Base-by-base conservation (phyloP, 2,888 invertebrate species). In the Thumatha senex region DNA sequence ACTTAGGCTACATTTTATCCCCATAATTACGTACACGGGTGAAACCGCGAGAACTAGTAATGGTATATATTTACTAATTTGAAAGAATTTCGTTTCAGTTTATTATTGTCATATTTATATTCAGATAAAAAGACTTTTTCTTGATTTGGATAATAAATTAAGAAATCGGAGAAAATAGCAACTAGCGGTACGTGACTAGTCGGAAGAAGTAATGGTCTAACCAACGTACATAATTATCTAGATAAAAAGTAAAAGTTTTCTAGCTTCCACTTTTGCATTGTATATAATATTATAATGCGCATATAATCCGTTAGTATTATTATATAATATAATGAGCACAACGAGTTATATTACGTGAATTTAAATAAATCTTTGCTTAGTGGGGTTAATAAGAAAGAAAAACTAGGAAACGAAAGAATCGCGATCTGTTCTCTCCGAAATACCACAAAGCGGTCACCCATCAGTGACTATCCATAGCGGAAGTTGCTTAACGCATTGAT, bases 151-250 rank as follows among this genome's bases (percentile, higher is more conserved):
- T 2, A 15, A 42, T 15, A 8, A 15, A 41, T 33, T 15, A 42
- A 33, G 14, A 33, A 31, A 31, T 42, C 3, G 1, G 33, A 33
- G 42, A 42, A 42, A 42, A 42, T 33, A 42, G n/a, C n/a, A n/a
- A n/a, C n/a, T n/a, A 33, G 18, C 33, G n/a, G 15, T n/a, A 33
- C 31, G n/a, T 33, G 15, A 24, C 2, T 24, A 24, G 18, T 24
- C 33, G 33, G 11, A 13, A 33, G 33, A 42, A 42, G 42, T 42
- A 42, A 33, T 15, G 33, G 42, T 42, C 9, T 33, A 1, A 36
- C 38, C 41, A 46, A 11, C 34, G 33, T 30, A 11, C 34, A 30
- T 30, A 54, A 58, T 49, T 41, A 7, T 49, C 24, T 40, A 10
- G 13, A 7, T 7, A 3, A 44, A 51, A 41, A 44, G 44, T 54